phyloP scores from a whole-genome alignment of 2,113 vertebrate species.

The Peromyscus leucopus region DNA sequence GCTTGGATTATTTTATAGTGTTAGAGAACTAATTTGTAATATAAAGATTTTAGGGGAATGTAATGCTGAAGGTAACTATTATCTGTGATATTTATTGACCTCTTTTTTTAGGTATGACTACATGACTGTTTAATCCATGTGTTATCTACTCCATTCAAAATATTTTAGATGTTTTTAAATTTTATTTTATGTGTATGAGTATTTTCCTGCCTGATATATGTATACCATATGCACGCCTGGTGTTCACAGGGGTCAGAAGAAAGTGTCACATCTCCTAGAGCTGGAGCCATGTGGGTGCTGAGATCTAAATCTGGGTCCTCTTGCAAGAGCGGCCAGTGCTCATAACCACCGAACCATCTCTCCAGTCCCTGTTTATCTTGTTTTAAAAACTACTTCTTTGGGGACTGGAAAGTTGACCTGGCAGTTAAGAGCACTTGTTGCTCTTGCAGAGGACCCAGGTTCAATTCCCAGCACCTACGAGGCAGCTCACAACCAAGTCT shows the following conservation, averaged over 20 bases:
- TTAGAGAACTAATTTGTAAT: not conserved
- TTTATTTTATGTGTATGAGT: not conserved
- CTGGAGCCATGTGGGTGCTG: not conserved
- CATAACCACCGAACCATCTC: not conserved
- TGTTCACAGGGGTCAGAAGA: not conserved
- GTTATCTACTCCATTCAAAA: not conserved
- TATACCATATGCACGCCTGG: not conserved
- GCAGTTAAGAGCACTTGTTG: not conserved
- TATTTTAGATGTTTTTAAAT: not conserved
- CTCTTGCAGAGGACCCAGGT: not conserved
- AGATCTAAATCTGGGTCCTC: not conserved
- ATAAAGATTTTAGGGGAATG: not conserved
- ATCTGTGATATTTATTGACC: not conserved
- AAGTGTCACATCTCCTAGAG: not conserved
- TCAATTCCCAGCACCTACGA: not conserved
- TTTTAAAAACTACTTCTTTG: not conserved
- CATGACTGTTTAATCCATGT: not conserved
- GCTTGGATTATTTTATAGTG: not conserved
- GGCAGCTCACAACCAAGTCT: not conserved
- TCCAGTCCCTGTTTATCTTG: not conserved
- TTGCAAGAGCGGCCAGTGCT: not conserved
- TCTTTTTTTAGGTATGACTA: not conserved
- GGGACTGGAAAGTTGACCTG: not conserved
- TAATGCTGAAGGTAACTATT: not conserved
- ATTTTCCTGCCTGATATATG: not conserved